Evolutionary conservation across 2,113 vertebrate species (phyloP).

Genomic region (Sialia sialis): DNA sequence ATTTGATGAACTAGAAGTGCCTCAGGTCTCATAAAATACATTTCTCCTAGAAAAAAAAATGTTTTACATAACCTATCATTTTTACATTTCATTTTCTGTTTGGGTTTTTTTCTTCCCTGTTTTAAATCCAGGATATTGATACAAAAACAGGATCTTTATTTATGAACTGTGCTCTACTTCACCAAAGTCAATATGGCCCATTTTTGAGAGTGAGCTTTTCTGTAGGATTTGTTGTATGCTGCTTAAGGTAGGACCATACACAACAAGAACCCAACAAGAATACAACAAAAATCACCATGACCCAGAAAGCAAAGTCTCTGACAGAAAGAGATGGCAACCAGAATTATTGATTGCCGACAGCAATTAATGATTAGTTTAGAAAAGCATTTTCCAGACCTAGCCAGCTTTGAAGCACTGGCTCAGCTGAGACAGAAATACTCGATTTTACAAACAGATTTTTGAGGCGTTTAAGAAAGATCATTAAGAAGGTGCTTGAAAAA

Average conservation of each 20-base stretch:
- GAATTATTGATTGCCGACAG: background rate
- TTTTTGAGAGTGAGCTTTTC: background rate
- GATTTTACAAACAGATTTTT: background rate
- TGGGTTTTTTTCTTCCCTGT: background rate
- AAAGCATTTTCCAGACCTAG: background rate
- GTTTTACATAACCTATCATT: background rate
- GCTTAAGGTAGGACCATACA: background rate
- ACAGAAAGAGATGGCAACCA: background rate
- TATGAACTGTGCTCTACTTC: background rate
- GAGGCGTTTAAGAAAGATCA: background rate
- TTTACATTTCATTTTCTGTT: background rate
- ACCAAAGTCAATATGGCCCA: background rate
- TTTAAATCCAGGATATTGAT: conserved; percentile 25
- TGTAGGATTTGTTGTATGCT: background rate
- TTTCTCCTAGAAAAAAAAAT: background rate
- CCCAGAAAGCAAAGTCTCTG: background rate
- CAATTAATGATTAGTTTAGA: background rate
- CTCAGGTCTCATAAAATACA: conserved; percentile 24
- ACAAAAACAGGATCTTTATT: background rate
- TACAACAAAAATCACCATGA: background rate
- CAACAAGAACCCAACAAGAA: background rate
- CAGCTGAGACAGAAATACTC: background rate
- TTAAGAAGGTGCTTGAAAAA: background rate
- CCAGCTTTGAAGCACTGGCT: background rate
- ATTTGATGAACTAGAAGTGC: conserved; percentile 7